Percentiles rank a stretch among this genome's conserved stretches.
phyloP scores from a whole-genome alignment of 2,797 vertebrate genomes.

The Avahi laniger region DNA sequence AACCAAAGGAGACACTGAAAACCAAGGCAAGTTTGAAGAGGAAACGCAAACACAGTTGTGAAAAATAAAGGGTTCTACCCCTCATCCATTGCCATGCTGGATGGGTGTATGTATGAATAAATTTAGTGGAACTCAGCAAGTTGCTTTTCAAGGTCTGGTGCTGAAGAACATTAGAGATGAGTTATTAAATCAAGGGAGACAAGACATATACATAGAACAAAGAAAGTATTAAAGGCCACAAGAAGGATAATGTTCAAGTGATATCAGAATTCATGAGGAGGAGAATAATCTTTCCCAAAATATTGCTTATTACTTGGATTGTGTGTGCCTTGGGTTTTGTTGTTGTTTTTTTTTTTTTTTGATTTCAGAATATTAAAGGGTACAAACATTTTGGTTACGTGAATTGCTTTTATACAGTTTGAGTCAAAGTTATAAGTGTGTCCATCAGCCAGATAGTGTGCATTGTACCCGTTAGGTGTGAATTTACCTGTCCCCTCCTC shows the following conservation, averaged over 20 bases:
- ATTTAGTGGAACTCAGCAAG: background rate
- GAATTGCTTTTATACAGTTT: too few relatives aligned
- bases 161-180: conserved; percentile 41
- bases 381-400: too few relatives aligned
- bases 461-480: too few relatives aligned
- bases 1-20: conserved; percentile 24
- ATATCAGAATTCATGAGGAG: background rate
- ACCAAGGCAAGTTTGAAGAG: conserved; percentile 26
- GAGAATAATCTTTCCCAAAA: conserved; percentile 38
- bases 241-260: background rate
- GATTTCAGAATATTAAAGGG: too few relatives aligned
- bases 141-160: conserved; percentile 13
- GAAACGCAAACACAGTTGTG: background rate
- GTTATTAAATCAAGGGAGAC: background rate
- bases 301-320: conserved; percentile 34
- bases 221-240: background rate
- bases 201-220: background rate
- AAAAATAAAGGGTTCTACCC: background rate
- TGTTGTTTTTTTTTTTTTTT: background rate
- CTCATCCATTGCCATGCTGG: background rate
- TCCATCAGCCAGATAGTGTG: too few relatives aligned
- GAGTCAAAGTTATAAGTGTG: too few relatives aligned
- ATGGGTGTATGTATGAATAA: background rate
- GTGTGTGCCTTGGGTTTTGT: conserved; percentile 43
- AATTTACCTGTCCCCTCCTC: too few relatives aligned